Evolutionary conservation across 2,888 invertebrate genomes (phyloP), one percentile per base, ranked within the genome.

Genomic region (Troilus luridus): DNA sequence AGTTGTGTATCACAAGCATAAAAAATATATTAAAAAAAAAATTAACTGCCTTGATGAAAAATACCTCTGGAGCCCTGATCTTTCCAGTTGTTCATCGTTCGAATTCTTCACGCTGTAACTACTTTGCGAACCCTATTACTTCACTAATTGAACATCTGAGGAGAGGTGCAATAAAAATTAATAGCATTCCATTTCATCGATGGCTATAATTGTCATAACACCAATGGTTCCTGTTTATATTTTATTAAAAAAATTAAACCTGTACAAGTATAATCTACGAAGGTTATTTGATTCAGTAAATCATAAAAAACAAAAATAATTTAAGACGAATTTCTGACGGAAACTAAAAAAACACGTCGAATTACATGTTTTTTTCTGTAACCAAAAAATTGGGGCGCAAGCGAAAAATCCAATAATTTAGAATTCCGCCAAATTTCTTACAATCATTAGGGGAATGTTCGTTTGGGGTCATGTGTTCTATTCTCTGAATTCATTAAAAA

Each of bases 61-160:
- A 77, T 41, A 41, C 24, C 24, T 10, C 67, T 67, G 1, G 11
- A 17, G 3, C 27, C 41, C 41, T 41, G 9, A 77, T 77, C 72
- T 77, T 77, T 41, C 41, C 27, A 41, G 8, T 17, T 41, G 72
- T 77, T 77, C 72, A 27, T 77, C 72, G 6, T 27, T 77, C 27
- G 17, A 41, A 77, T 77, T 77, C 41, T 77, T 77, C 72, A 77
- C 72, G 41, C 27, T 41, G 8, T 19, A 72, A 72, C 72, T 14
- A 41, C 72, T 8, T 19, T 41, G 27, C 72, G 41, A 41, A 77
- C 41, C 41, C 72, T 77, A 77, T 77, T 77, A 77, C 72, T 77
- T 77, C 72, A 77, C 72, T 77, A 77, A 77, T 77, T 77, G 72
- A 77, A 77, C 72, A 27, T 14, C 24, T 77, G 72, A 77, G 72